Base-by-base conservation (phyloP, 2,888 invertebrate species). In the Tillus elongatus region DNA sequence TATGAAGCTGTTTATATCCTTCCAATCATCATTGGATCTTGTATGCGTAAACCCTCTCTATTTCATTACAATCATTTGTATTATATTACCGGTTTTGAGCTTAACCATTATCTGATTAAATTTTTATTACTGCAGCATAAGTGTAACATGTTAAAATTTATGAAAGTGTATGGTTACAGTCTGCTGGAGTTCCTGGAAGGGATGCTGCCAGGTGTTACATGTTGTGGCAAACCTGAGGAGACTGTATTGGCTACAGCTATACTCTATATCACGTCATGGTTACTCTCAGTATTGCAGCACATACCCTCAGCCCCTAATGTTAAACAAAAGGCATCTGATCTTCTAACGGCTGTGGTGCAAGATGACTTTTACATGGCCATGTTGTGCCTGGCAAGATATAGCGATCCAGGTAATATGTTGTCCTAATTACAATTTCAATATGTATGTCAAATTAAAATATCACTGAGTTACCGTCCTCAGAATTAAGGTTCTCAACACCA, bases 141-240 rank as follows among this genome's bases (percentile, higher is more conserved):
- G n/a, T n/a, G n/a, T n/a, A n/a, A n/a, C n/a, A n/a, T n/a, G n/a
- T n/a, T n/a, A n/a, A n/a, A n/a, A n/a, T n/a, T n/a, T n/a, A n/a
- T n/a, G n/a, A n/a, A n/a, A n/a, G n/a, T n/a, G n/a, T n/a, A n/a
- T n/a, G n/a, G n/a, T n/a, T n/a, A n/a, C 12, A 86, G 89, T 48
- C 69, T 95, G 3, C 63, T 95, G 35, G 90, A 91, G 52, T 85
- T 95, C 55, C 66, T 93, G 15, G 84, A 87, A 58, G 77, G 79
- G 27, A 75, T 76, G 47, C 49, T 71, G 53, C 63, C 67, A 12
- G 75, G 75, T 6, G 72, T 76, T 36, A 76, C 76, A 1, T 82
- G 75, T 53, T 74, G 85, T 43, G 83, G 84, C 1, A 90, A 90
- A 66, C 79, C 87, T 37, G 93, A 93, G 58, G 91, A 92, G 63